Evolutionary conservation across 2,888 invertebrate genomes (phyloP), one percentile per base, ranked within the genome.

Genomic region (Notodonta dromedarius): DNA sequence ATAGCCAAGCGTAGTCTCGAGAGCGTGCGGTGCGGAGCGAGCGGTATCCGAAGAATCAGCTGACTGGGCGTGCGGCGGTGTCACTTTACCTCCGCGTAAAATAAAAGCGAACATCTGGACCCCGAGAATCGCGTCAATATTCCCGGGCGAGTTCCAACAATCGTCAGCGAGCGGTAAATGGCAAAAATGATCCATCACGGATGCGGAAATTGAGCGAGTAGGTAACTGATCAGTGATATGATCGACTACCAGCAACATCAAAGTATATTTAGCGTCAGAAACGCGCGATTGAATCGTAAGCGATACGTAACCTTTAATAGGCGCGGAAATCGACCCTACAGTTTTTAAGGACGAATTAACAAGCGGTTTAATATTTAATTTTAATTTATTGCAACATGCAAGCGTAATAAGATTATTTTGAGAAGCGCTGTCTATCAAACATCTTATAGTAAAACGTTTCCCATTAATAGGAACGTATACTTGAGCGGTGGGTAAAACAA

Each of bases 311-410:
- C 58, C 58, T 24, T 53, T 53, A 32, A 58, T 51, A 13, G 53
- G 58, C 7, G 53, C 13, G 12, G 58, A 53, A 13, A 58, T 32
- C 3, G 58, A 58, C 12, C 58, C 58, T 44, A 58, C 32, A 5
- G 53, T 52, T 24, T 52, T 58, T 13, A 58, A 9, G 9, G 35
- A 53, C 2, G 58, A 53, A 35, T 58, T 53, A 14, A 13, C 2
- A 53, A 58, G 58, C 58, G 58, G 58, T 44, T 32, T 11, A 58
- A 58, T 53, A 14, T 42, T 56, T 14, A 44, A 44, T 16, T 56
- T 44, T 44, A 52, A 52, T 32, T 32, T 13, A n/a, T 52, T 24
- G 24, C 24, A 24, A 24, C 24, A 24, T 24, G 24, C 24, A 24
- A 24, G 24, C 24, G 24, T 24, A 24, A 24, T 24, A 24, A 24